Base-by-base conservation (phyloP, 2,797 vertebrate species). In the Crocodylus rhombifer region DNA sequence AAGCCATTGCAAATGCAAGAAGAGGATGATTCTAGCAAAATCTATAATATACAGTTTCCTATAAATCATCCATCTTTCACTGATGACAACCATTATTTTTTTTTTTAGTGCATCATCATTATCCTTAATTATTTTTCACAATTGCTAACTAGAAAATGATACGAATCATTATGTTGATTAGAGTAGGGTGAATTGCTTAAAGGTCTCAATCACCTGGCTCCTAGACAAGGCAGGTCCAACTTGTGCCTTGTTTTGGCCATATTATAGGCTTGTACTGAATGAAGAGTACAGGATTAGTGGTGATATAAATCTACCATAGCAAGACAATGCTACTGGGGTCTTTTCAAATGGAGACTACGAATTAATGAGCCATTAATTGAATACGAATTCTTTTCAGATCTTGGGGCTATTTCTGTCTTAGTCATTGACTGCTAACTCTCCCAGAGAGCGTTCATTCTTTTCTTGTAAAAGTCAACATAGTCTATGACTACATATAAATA, bases 101-200 rank as follows among this genome's bases (percentile, higher is more conserved):
- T 69, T 82, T 55, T 71, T 18, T 74, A 36, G 6, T 78, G 61
- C 2, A 11, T 81, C 28, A 57, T 91, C 79, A 25, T 84, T 61
- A 74, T 78, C 23, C 56, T 82, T 93, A 60, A 87, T 87, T 93
- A 63, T 86, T 80, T 82, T 91, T 95, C 87, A 77, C 81, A 91
- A 83, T 51, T 81, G 79, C 64, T 81, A 74, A 64, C 86, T 82
- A 10, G 2, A 86, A 80, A 25, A 89, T 17, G 79, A 79, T 61
- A 86, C 81, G 93, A 80, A 88, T 86, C 62, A 80, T 57, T 61
- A 79, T 80, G 90, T 36, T 23, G 42, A 58, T 88, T 65, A 75
- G 82, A 56, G 78, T 33, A 91, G 33, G 55, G n/a, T 67, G 63
- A 51, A 73, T 14, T 10, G 4, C 90, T 64, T 18, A 60, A 76